A percentile compares a stretch with the other conserved stretches of the same genome.
These are phyloP conservation scores for Ceratina australensis DNA, from an alignment of 1,140 invertebrate species.

Conservation along the genomic window DNA sequence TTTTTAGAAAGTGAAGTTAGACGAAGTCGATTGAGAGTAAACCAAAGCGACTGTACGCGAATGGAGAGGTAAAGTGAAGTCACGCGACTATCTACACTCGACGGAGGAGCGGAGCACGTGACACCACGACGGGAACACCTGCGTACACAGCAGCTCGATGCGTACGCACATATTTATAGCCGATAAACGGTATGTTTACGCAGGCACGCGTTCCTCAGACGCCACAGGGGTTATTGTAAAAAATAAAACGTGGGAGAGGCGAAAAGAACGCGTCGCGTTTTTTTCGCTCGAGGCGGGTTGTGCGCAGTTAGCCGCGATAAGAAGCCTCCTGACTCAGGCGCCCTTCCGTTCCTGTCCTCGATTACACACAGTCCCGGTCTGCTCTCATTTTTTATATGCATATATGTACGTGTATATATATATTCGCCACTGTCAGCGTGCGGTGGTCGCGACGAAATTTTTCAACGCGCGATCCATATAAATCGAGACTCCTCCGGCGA, in stretches of 20 bases:
- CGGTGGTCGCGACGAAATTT: not conserved
- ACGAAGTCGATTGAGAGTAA: no score
- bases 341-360: constrained; percentile 57
- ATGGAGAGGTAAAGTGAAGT: no score
- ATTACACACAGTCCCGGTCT: constrained; percentile 20
- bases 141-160: not conserved
- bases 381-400: not conserved
- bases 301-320: constrained; percentile 56
- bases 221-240: constrained; percentile 10
- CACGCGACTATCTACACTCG: not conserved
- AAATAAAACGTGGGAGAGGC: not conserved
- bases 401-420: not conserved
- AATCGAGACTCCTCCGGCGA: not conserved
- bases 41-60: no score
- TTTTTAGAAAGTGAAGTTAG: no score
- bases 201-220: constrained; percentile 24
- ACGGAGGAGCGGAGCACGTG: not conserved
- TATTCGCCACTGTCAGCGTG: no score
- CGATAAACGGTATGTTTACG: constrained; percentile 55
- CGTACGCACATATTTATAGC: constrained; percentile 44
- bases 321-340: constrained; percentile 51
- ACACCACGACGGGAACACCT: not conserved
- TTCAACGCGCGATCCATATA: not conserved
- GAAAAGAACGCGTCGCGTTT: constrained; percentile 2
- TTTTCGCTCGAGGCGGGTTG: constrained; percentile 41